phyloP scores from a whole-genome alignment of 1,140 invertebrate genomes.

The Meloidogyne chitwoodi region DNA sequence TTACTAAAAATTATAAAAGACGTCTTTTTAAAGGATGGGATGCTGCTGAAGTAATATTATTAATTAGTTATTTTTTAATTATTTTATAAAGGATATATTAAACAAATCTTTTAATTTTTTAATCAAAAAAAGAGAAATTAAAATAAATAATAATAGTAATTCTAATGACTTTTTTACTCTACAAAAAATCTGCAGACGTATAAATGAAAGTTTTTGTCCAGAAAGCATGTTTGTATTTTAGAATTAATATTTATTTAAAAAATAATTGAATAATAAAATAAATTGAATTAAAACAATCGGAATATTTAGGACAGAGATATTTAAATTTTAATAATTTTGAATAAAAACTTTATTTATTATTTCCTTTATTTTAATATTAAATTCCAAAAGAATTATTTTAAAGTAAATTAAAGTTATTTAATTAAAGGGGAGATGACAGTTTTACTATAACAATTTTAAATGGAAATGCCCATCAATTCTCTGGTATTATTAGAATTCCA shows the following conservation, averaged over 20 bases:
- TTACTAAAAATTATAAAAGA: slow-evolving; percentile 78
- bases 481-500: slow-evolving; percentile 17
- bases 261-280: too few species aligned
- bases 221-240: slow-evolving; percentile 23
- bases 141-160: neutral
- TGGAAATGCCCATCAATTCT: neutral
- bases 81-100: slow-evolving; percentile 78
- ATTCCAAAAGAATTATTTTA: too few species aligned
- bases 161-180: slow-evolving; percentile 62
- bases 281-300: too few species aligned
- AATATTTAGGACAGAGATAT: too few species aligned
- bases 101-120: slow-evolving; percentile 10
- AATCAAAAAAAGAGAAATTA: slow-evolving; percentile 2
- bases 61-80: slow-evolving; percentile 62
- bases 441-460: slow-evolving; percentile 19
- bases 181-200: slow-evolving; percentile 18
- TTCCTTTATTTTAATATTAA: too few species aligned
- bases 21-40: slow-evolving; percentile 68
- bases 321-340: too few species aligned
- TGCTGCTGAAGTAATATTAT: slow-evolving; percentile 40
- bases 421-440: slow-evolving; percentile 6
- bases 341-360: too few species aligned
- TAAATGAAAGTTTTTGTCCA: slow-evolving; percentile 26
- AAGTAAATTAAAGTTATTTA: too few species aligned
- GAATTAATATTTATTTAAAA: too few species aligned